Evolutionary conservation across 2,797 vertebrate genomes (phyloP).

Genomic region (Scyliorhinus canicula): DNA sequence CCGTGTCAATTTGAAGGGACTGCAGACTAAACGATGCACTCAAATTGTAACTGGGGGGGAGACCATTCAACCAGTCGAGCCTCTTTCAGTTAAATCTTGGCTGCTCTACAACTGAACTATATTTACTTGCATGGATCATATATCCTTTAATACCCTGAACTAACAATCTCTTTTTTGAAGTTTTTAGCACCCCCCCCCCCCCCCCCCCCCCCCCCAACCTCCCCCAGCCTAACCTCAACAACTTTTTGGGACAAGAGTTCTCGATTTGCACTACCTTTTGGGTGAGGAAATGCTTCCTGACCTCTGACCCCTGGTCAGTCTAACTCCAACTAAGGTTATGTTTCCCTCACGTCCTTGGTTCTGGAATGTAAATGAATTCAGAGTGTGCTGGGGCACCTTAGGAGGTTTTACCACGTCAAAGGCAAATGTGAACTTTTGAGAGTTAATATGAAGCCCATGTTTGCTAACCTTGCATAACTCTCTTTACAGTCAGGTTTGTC

Average conservation of each 20-base stretch:
- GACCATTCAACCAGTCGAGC: not conserved
- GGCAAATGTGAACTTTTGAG: too few relatives aligned
- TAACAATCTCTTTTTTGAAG: not conserved
- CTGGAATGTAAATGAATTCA: not conserved
- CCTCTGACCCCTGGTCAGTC: not conserved
- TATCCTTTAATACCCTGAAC: not conserved
- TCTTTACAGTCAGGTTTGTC: constrained; percentile 81
- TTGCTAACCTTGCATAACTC: not conserved
- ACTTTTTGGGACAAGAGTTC: not conserved
- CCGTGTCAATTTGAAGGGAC: not conserved
- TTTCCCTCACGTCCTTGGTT: not conserved
- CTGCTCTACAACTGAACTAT: not conserved
- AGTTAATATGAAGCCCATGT: not conserved
- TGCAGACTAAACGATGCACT: not conserved
- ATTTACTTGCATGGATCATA: not conserved
- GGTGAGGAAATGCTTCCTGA: not conserved
- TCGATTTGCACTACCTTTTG: not conserved
- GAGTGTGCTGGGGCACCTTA: not conserved
- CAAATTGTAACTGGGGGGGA: not conserved
- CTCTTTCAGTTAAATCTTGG: not conserved
- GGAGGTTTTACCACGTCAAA: not conserved
- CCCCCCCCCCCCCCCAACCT: not conserved
- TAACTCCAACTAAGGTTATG: not conserved
- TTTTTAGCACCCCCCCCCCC: not conserved
- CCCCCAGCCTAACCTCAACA: not conserved